Conservation (phyloP, 2,113 vertebrate genomes). For the Malurus elegans region DNA sequence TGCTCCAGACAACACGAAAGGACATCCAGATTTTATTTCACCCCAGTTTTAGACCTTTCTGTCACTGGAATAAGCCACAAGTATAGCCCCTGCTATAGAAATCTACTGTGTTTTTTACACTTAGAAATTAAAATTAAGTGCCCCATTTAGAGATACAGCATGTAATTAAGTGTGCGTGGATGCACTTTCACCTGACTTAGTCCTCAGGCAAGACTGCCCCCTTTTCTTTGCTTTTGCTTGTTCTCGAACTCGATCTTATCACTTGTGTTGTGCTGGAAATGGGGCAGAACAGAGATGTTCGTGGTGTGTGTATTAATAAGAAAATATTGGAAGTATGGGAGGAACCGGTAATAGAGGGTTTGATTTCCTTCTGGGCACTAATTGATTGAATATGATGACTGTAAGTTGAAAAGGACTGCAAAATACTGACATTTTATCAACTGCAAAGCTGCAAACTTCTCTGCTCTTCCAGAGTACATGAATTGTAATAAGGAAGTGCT, state of each 20-base stretch:
- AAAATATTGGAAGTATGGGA: background rate
- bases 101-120: background rate
- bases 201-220: background rate
- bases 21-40: background rate
- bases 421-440: background rate
- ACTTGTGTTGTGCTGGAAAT: background rate
- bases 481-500: background rate
- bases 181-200: background rate
- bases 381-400: background rate
- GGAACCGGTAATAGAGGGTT: fast-evolving
- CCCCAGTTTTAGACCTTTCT: background rate
- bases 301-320: background rate
- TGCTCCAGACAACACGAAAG: background rate
- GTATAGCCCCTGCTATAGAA: background rate
- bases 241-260: background rate
- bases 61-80: background rate
- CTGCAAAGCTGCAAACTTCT: background rate
- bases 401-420: background rate
- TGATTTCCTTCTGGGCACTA: background rate
- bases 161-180: fast-evolving
- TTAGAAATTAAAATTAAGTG: background rate
- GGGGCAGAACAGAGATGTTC: background rate
- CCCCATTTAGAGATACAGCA: background rate
- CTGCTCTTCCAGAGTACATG: background rate
- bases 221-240: background rate